These are phyloP conservation scores for Garra rufa DNA, from an alignment of 2,113 vertebrate species.

Conservation along the genomic window DNA sequence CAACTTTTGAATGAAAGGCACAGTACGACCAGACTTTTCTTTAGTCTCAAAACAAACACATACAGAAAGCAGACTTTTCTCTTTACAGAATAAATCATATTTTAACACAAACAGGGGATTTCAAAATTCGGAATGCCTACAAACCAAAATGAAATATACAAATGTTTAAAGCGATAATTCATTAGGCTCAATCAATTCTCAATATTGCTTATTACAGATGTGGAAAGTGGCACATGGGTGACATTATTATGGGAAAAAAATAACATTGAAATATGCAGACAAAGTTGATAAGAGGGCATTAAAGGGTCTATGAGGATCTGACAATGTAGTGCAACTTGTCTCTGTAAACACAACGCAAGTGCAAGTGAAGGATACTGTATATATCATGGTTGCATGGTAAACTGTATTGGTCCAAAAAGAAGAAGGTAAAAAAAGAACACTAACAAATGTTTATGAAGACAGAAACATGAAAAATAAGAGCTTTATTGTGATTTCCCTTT, in stretches of 20 bases:
- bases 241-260: background rate
- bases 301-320: background rate
- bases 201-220: conserved; percentile 34
- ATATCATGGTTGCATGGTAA: background rate
- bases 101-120: conserved; percentile 56
- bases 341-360: conserved; percentile 51
- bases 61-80: conserved; percentile 88
- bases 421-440: background rate
- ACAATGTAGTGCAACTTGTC: conserved; percentile 50
- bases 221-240: background rate
- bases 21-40: conserved; percentile 97
- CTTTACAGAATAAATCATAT: conserved; percentile 80
- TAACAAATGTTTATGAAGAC: background rate
- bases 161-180: background rate
- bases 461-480: background rate
- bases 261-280: background rate
- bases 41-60: conserved; percentile 87
- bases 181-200: background rate
- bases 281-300: background rate
- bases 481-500: conserved; percentile 20
- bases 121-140: background rate
- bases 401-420: conserved; percentile 24
- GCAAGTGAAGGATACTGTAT: conserved; percentile 8
- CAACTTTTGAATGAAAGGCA: conserved; percentile 95
- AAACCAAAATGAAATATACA: background rate